Evolutionary conservation across 2,113 vertebrate species (phyloP).

Genomic region (Labeo rohita): DNA sequence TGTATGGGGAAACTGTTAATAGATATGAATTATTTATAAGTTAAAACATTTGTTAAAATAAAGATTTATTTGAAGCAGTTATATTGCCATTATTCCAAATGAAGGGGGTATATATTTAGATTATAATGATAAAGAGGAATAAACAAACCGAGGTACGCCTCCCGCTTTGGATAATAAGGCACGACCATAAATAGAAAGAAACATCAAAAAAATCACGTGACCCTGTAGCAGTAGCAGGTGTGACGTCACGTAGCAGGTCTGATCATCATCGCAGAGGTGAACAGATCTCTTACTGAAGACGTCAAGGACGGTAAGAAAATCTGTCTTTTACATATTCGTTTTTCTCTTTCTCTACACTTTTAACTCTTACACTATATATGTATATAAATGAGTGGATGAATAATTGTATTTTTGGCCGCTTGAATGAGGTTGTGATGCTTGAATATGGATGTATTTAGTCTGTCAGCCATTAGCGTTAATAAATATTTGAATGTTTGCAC

Average conservation of each 20-base stretch:
- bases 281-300: neutral
- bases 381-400: neutral
- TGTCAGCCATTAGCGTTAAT: neutral
- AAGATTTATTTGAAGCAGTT: too few relatives aligned
- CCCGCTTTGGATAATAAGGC: too few relatives aligned
- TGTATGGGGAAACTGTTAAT: too few relatives aligned
- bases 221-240: neutral
- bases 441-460: neutral
- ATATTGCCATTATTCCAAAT: too few relatives aligned
- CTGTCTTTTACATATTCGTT: neutral
- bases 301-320: neutral
- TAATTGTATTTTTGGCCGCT: neutral
- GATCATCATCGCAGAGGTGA: neutral
- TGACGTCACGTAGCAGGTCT: slow-evolving; percentile 17
- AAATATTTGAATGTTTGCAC: neutral
- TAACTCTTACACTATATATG: neutral
- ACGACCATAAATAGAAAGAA: too few relatives aligned
- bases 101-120: too few relatives aligned
- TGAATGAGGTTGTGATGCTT: neutral
- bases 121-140: too few relatives aligned
- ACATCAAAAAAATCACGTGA: slow-evolving; percentile 10
- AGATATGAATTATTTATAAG: too few relatives aligned
- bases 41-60: too few relatives aligned
- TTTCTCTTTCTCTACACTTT: neutral
- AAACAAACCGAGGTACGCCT: too few relatives aligned